Conservation (phyloP, 2,888 invertebrate genomes). For the Eilema depressum region DNA sequence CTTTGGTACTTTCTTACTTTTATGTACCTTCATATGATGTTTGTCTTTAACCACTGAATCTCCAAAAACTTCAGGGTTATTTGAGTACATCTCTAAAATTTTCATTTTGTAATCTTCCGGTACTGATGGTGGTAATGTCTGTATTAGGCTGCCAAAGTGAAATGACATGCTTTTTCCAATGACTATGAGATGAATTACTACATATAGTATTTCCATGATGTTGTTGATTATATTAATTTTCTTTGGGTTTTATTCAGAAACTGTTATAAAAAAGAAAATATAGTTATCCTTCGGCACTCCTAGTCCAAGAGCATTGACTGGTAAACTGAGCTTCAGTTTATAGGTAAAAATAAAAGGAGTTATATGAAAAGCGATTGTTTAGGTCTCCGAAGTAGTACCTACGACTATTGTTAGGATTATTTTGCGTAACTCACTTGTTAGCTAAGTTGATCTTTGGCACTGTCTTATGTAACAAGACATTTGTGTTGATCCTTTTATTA, state of each 20-base stretch:
- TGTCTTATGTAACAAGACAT: not conserved
- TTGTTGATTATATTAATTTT: not conserved
- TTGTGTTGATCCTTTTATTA: not conserved
- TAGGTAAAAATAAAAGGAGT: conserved; percentile 15
- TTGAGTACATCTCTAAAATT: conserved; percentile 29
- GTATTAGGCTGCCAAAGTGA: conserved; percentile 31
- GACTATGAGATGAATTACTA: conserved; percentile 25
- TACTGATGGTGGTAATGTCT: conserved; percentile 31
- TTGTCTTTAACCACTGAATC: not conserved
- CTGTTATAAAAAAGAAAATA: not conserved
- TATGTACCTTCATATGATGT: conserved; percentile 13
- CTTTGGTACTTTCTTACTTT: not conserved
- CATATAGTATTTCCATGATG: conserved; percentile 24
- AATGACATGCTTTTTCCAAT: conserved; percentile 25
- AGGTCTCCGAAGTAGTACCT: conserved; percentile 30
- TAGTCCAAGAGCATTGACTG: conserved; percentile 8
- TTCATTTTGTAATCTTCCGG: conserved; percentile 30
- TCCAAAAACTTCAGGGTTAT: conserved; percentile 27
- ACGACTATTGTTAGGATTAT: conserved; percentile 30
- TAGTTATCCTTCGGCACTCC: not conserved
- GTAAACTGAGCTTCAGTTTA: not conserved
- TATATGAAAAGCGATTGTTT: conserved; percentile 40
- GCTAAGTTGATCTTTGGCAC: conserved; percentile 1
- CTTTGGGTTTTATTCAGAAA: not conserved
- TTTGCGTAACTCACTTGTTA: conserved; percentile 23